These are phyloP conservation scores for Leucophenga varia DNA, from an alignment of 1,140 invertebrate genomes.

Conservation along the genomic window DNA sequence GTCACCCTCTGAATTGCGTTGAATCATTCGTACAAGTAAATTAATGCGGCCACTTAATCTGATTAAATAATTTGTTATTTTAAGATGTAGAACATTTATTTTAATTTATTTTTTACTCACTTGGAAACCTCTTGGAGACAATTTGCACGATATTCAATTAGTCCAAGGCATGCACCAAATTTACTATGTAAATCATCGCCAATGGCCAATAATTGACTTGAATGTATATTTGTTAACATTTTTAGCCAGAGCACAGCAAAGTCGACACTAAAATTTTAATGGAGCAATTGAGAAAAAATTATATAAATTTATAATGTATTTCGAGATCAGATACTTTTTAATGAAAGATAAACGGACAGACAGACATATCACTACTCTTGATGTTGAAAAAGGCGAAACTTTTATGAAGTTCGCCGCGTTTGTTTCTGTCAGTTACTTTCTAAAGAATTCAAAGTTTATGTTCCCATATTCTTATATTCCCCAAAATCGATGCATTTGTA, in stretches of 20 bases:
- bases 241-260: slow-evolving; percentile 63
- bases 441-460: too few relatives aligned
- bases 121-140: slow-evolving; percentile 55
- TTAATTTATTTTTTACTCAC: too few relatives aligned
- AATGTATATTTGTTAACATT: slow-evolving; percentile 61
- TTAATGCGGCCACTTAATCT: slow-evolving; percentile 63
- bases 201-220: slow-evolving; percentile 60
- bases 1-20: slow-evolving; percentile 51
- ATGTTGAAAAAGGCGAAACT: too few relatives aligned
- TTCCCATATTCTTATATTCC: too few relatives aligned
- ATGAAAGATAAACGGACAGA: too few relatives aligned
- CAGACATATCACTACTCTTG: too few relatives aligned
- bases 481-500: too few relatives aligned
- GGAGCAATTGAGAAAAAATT: too few relatives aligned
- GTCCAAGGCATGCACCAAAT: slow-evolving; percentile 61
- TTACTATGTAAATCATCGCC: slow-evolving; percentile 29
- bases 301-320: too few relatives aligned
- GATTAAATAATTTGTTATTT: slow-evolving; percentile 12
- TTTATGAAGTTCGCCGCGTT: too few relatives aligned
- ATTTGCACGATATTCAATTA: slow-evolving; percentile 60
- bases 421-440: too few relatives aligned
- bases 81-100: not conserved
- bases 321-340: too few relatives aligned
- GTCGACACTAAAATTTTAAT: slow-evolving; percentile 61
- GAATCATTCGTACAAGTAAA: slow-evolving; percentile 62